Evolutionary conservation across 2,888 invertebrate species (phyloP).

Genomic region (Adelphocoris suturalis): DNA sequence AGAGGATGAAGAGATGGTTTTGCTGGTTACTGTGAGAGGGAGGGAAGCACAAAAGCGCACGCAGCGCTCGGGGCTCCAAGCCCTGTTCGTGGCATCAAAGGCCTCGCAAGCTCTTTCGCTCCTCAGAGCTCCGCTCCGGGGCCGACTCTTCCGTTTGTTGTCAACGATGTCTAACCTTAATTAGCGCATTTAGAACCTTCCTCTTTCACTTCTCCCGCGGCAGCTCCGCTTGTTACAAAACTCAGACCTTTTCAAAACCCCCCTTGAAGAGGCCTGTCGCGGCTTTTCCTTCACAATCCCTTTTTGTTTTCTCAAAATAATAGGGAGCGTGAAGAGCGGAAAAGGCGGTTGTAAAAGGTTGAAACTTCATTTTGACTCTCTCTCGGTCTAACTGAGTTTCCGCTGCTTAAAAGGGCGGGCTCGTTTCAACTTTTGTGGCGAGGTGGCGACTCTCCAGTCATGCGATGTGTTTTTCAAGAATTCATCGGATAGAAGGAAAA

Average conservation of each 20-base stretch:
- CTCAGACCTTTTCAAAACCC: constrained; percentile 14
- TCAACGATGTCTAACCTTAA: constrained; percentile 63
- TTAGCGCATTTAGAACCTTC: constrained; percentile 58
- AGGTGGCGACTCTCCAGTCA: constrained; percentile 14
- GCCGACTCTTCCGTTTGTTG: constrained; percentile 51
- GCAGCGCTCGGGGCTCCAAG: constrained; percentile 22
- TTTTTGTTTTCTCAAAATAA: constrained; percentile 39
- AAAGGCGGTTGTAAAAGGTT: background rate
- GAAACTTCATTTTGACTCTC: constrained; percentile 11
- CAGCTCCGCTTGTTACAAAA: constrained; percentile 40
- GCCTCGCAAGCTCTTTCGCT: constrained; percentile 18
- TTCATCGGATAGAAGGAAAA: no score
- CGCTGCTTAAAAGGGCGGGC: background rate
- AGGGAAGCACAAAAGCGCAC: constrained; percentile 1
- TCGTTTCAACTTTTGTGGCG: constrained; percentile 5
- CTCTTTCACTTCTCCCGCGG: constrained; percentile 23
- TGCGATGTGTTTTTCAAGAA: background rate
- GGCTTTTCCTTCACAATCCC: constrained; percentile 36
- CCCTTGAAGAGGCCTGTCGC: constrained; percentile 33
- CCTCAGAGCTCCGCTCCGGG: background rate
- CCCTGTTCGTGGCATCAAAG: constrained; percentile 60
- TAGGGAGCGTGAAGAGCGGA: background rate
- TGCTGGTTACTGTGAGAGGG: background rate
- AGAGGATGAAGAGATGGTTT: constrained; percentile 22
- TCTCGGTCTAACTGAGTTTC: constrained; percentile 1